Percentiles rank a stretch among this genome's conserved stretches.
Evolutionary conservation across 2,797 vertebrate species (phyloP).

Genomic region (Acrocephalus scirpaceus): DNA sequence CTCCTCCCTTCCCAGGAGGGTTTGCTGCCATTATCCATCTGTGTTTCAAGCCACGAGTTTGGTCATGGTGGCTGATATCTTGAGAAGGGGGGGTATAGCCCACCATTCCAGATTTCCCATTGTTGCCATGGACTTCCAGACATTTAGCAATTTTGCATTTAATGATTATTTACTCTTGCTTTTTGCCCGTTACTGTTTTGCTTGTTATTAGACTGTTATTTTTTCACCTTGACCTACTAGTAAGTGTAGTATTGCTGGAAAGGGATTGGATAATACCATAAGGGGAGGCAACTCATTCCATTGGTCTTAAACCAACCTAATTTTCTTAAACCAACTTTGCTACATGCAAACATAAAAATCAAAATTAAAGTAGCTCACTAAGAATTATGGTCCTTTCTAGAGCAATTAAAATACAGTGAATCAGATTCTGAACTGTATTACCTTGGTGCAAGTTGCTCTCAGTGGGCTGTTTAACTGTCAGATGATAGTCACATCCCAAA

Average conservation of each 20-base stretch:
- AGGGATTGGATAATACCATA: neutral
- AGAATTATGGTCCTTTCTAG: neutral
- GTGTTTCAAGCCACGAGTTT: too few relatives aligned
- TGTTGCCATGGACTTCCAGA: neutral
- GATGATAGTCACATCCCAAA: neutral
- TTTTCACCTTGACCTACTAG: neutral
- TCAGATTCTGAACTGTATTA: neutral
- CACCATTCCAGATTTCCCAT: neutral
- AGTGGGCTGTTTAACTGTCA: neutral
- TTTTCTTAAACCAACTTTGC: neutral
- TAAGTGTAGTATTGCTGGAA: neutral
- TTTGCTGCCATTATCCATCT: neutral
- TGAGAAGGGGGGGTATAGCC: neutral
- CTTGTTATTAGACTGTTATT: neutral
- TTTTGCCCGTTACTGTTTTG: neutral
- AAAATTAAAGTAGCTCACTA: neutral
- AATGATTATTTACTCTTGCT: neutral
- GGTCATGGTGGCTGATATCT: too few relatives aligned
- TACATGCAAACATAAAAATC: neutral
- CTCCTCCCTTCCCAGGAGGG: neutral
- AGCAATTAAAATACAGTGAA: neutral
- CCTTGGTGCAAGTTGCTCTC: neutral
- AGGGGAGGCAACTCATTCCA: neutral
- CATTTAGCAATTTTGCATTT: neutral
- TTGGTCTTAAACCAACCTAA: neutral